phyloP scores from a whole-genome alignment of 2,113 vertebrate species.

The Amblyornis subalaris region DNA sequence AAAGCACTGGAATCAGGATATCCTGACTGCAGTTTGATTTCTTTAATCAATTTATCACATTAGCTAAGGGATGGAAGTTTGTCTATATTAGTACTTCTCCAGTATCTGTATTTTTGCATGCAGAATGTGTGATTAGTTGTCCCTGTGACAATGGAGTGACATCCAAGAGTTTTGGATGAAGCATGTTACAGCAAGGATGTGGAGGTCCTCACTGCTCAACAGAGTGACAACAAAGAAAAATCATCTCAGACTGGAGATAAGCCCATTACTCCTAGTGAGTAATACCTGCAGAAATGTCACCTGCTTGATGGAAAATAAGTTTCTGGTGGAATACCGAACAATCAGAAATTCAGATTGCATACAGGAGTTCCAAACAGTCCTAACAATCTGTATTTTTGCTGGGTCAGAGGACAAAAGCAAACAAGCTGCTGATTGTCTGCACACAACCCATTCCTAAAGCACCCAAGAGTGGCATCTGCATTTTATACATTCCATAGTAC shows the following conservation, averaged over 20 bases:
- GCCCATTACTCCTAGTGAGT: background rate
- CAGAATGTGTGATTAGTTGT: background rate
- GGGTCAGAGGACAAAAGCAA: background rate
- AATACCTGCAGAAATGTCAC: background rate
- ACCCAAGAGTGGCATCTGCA: background rate
- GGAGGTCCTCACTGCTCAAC: background rate
- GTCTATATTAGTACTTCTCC: background rate
- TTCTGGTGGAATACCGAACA: background rate
- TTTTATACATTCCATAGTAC: background rate
- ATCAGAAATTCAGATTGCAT: background rate
- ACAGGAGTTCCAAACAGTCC: background rate
- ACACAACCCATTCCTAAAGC: background rate
- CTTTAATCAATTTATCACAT: background rate
- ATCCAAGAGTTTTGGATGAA: background rate
- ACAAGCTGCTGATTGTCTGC: background rate
- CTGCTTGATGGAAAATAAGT: background rate
- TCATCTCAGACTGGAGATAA: background rate
- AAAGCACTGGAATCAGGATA: background rate
- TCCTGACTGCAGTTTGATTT: background rate
- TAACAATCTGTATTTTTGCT: background rate
- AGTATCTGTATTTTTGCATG: background rate
- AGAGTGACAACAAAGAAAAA: background rate
- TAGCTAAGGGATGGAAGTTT: background rate
- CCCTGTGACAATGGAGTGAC: background rate
- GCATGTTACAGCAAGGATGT: background rate